Percentiles rank a stretch among this genome's conserved stretches.
These are phyloP conservation scores for Columba livia DNA, from an alignment of 2,113 vertebrate genomes.

Conservation along the genomic window DNA sequence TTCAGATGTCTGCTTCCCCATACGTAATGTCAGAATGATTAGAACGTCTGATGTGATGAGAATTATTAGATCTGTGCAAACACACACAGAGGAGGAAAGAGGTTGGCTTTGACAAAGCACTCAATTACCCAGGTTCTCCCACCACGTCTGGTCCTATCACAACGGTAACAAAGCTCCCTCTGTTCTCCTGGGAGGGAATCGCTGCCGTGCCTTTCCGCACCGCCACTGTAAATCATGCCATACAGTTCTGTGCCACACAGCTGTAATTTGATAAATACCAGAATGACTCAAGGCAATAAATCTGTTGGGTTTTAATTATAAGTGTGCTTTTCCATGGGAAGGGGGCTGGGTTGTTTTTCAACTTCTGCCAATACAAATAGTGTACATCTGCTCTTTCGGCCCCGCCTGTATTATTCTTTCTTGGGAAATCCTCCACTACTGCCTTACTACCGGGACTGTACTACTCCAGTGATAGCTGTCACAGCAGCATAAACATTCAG, in stretches of 20 bases:
- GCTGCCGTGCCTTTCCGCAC: background rate
- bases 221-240: constrained; percentile 46
- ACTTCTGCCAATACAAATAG: constrained; percentile 46
- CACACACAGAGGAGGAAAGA: constrained; percentile 43
- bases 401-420: background rate
- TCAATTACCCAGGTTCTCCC: constrained; percentile 44
- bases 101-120: constrained; percentile 47
- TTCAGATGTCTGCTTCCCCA: background rate
- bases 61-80: constrained; percentile 47
- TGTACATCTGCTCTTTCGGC: background rate
- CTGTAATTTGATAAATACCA: constrained; percentile 29
- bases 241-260: background rate
- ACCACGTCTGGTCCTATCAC: constrained; percentile 29
- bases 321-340: background rate
- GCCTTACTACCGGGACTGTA: background rate
- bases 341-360: constrained; percentile 26
- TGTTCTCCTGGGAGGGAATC: constrained; percentile 36
- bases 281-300: constrained; percentile 51
- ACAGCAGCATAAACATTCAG: background rate
- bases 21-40: constrained; percentile 31
- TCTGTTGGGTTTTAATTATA: constrained; percentile 49
- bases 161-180: constrained; percentile 26
- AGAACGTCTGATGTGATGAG: constrained; percentile 47
- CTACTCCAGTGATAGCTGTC: background rate
- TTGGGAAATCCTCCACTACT: constrained; percentile 2